Evolutionary conservation across 2,888 invertebrate species (phyloP).

Genomic region (Drosophila falleni): DNA sequence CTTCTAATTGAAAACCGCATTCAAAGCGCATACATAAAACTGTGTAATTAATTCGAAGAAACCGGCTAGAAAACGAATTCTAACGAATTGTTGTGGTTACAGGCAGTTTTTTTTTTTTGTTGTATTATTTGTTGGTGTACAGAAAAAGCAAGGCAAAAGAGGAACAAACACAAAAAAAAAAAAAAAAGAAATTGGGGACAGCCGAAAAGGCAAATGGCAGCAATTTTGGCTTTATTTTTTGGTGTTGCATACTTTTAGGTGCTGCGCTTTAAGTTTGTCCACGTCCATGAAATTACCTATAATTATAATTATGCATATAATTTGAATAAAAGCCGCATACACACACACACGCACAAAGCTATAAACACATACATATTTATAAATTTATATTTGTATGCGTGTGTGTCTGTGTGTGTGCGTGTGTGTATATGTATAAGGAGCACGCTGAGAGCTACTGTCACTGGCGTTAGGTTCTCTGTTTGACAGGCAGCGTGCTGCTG

Average conservation of each 20-base stretch:
- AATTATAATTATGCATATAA: conserved; percentile 50
- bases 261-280: conserved; percentile 34
- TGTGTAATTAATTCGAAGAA: conserved; percentile 54
- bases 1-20: conserved; percentile 44
- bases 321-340: conserved; percentile 50
- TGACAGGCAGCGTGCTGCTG: conserved; percentile 34
- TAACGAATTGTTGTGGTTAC: conserved; percentile 45
- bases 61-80: conserved; percentile 46
- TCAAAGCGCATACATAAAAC: conserved; percentile 50
- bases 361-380: conserved; percentile 3
- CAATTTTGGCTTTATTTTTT: conserved; percentile 7
- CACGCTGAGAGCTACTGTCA: conserved; percentile 33
- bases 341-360: conserved; percentile 13
- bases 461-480: conserved; percentile 19
- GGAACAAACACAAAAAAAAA: conserved; percentile 1
- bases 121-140: conserved; percentile 63
- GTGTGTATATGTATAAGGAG: conserved; percentile 3
- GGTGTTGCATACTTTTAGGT: conserved; percentile 33
- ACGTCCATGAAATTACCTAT: conserved; percentile 50
- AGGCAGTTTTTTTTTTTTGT: neutral
- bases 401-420: conserved; percentile 4
- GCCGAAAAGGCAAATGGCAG: conserved; percentile 36
- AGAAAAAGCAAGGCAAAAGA: conserved; percentile 41
- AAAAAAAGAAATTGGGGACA: conserved; percentile 35
- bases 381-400: conserved; percentile 8